A percentile compares a stretch with the other conserved stretches of the same genome.
Evolutionary conservation across 2,797 vertebrate genomes (phyloP).

Genomic region (Pogonophryne albipinna): DNA sequence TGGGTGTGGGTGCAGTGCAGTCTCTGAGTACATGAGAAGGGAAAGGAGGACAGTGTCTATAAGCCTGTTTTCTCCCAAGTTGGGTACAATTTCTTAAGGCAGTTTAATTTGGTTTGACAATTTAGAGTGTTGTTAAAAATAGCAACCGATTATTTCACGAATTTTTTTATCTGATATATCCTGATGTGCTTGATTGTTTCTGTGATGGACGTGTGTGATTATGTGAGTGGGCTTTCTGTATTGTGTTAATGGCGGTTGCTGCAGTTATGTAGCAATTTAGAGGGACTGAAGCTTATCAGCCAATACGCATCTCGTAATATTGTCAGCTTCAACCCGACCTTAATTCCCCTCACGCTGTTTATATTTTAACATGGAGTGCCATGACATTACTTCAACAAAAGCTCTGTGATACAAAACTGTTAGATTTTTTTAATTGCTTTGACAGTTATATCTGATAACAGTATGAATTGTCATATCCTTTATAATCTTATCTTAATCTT

Average conservation of each 20-base stretch:
- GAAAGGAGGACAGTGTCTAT: constrained; percentile 23
- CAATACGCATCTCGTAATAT: constrained; percentile 23
- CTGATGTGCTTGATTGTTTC: constrained; percentile 30
- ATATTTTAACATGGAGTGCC: background rate
- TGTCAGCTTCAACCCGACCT: constrained; percentile 33
- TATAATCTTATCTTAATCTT: constrained; percentile 59
- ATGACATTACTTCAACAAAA: constrained; percentile 39
- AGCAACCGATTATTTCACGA: constrained; percentile 11
- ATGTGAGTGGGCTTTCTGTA: constrained; percentile 2
- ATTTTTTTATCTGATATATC: constrained; percentile 22
- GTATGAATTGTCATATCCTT: constrained; percentile 45
- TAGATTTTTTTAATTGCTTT: constrained; percentile 34
- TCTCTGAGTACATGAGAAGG: constrained; percentile 36
- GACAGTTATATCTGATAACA: constrained; percentile 44
- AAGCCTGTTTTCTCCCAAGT: constrained; percentile 33
- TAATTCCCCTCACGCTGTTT: constrained; percentile 18
- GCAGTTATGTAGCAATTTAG: constrained; percentile 15
- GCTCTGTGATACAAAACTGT: constrained; percentile 35
- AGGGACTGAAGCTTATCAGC: constrained; percentile 28
- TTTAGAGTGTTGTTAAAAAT: constrained; percentile 33
- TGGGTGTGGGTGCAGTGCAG: constrained; percentile 45
- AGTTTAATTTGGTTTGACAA: constrained; percentile 16
- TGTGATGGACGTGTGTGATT: constrained; percentile 18
- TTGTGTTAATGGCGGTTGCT: constrained; percentile 20
- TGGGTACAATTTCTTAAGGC: constrained; percentile 29